Evolutionary conservation across 1,140 invertebrate genomes (phyloP), one percentile per base, ranked within the genome.

Genomic region (Lanistes nyassanus): DNA sequence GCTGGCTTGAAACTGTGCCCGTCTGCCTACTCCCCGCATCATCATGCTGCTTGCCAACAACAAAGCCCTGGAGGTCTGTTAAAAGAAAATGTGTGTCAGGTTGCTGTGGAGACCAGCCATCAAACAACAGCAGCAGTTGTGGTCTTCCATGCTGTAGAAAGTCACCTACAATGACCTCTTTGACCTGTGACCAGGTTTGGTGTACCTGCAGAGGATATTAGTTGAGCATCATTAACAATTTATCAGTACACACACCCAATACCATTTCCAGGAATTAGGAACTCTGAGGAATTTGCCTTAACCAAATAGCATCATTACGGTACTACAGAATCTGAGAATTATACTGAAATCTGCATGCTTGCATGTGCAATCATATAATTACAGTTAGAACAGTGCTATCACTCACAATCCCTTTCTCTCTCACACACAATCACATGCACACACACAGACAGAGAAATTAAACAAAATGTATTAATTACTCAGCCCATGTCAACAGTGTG

Each of bases 111-210:
- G 37, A 34, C 29, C 68, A 13, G 51, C 37, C 47, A 36, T 42
- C 34, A 36, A 70, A 70, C 29, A 70, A 34, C 51, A 70, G 7
- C 29, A 70, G 29, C 42, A 70, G 39, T 21, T 70, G 68, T 21
- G 31, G 47, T 34, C 68, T 29, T 19, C 68, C 68, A 36, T 36
- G 37, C 29, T 70, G 68, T 2, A 70, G 47, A 34, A 70, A 70
- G 23, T 70, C 68, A 6, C 68, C 68, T 2, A 55, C 29, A 5
- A 70, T 23, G n/a, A 55, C 26, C 9, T 36, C 16, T 16, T 11
- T 19, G 6, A 70, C 68, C 13, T 42, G 53, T 51, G 21, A 51
- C 68, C 68, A 70, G 51, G 53, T 51, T 23, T 70, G 68, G 13
- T 42, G 31, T 36, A 70, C 68, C 68, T 70, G 51, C 21, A 68